These are phyloP conservation scores for Formicarius rufipectus DNA, from an alignment of 2,113 vertebrate genomes.

Conservation along the genomic window DNA sequence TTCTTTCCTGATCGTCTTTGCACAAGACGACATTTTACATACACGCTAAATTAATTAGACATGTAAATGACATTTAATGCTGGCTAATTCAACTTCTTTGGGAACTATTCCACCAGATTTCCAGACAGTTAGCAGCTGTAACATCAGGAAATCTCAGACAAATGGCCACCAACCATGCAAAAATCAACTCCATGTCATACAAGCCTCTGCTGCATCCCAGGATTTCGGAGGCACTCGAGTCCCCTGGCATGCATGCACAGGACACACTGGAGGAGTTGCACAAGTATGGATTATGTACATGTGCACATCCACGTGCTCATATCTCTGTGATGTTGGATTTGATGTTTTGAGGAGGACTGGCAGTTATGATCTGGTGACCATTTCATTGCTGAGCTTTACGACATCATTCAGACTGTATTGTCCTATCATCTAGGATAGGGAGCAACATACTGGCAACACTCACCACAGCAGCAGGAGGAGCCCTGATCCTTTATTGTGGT, in stretches of 20 bases:
- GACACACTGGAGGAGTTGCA: neutral
- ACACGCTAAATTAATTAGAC: conserved; percentile 15
- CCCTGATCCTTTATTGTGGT: neutral
- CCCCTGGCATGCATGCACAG: neutral
- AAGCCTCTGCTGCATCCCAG: neutral
- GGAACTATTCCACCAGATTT: conserved; percentile 42
- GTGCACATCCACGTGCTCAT: fast-evolving
- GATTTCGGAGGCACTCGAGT: neutral
- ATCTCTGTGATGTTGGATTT: neutral
- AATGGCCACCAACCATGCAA: conserved; percentile 15
- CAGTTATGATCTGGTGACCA: neutral
- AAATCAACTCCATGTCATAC: neutral
- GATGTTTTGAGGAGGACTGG: neutral
- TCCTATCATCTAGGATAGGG: no score
- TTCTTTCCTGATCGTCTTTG: neutral
- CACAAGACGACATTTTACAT: neutral
- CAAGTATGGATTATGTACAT: neutral
- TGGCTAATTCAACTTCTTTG: neutral
- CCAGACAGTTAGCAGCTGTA: conserved; percentile 33
- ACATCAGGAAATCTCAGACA: conserved; percentile 41
- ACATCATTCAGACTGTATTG: neutral
- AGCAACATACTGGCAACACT: neutral
- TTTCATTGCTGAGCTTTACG: neutral
- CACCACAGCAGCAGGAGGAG: neutral
- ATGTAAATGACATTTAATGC: neutral